A percentile compares a stretch with the other conserved stretches of the same genome.
Conservation (phyloP, 2,888 invertebrate species). For the Mactromeris polynyma region DNA sequence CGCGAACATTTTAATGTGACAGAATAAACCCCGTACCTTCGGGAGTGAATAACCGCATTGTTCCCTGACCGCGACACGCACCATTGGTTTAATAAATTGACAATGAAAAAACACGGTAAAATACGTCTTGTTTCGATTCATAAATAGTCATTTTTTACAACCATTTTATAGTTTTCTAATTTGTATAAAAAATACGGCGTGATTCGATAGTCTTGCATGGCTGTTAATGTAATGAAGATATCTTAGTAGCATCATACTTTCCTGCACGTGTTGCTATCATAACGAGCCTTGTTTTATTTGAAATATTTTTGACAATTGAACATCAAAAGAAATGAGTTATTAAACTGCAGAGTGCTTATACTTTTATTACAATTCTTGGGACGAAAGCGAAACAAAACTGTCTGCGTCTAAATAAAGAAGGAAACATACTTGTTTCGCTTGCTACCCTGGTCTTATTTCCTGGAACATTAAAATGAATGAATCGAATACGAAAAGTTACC, state of each 20-base stretch:
- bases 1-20: not conserved
- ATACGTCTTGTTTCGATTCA: not conserved
- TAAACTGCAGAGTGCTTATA: not conserved
- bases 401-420: no score
- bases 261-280: not conserved
- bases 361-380: not conserved
- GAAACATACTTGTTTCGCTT: no score
- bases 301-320: not conserved
- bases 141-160: not conserved
- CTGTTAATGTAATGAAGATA: not conserved
- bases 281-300: not conserved
- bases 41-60: not conserved
- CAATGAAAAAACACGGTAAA: not conserved
- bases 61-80: not conserved
- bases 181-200: not conserved
- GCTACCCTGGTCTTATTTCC: no score
- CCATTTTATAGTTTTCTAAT: not conserved
- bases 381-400: no score
- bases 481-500: no score
- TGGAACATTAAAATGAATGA: no score
- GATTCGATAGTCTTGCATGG: no score
- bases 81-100: conserved; percentile 3
- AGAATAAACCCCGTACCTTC: not conserved
- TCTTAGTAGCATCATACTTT: not conserved
- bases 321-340: not conserved